Percentiles rank a stretch among this genome's conserved stretches.
phyloP scores from a whole-genome alignment of 2,797 vertebrate species.

The Hippocampus kuda region DNA sequence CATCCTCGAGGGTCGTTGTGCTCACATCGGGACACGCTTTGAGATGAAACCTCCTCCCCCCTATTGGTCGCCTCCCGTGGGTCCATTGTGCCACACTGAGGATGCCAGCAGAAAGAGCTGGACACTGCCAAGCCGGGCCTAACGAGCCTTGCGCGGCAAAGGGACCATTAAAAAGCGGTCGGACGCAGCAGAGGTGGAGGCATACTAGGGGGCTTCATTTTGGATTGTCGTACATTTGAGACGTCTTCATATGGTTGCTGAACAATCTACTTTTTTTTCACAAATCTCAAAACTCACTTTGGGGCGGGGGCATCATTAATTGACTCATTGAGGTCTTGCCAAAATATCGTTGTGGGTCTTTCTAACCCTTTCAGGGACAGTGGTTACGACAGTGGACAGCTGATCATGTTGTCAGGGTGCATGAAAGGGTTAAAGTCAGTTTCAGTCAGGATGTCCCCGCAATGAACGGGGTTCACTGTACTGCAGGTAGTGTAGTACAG shows the following conservation, averaged over 20 bases:
- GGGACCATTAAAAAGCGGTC: conserved; percentile 55
- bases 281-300: too few species aligned
- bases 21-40: conserved; percentile 54
- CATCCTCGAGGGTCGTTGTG: conserved; percentile 63
- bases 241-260: neutral
- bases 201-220: conserved; percentile 25
- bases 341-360: too few species aligned
- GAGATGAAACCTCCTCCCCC: conserved; percentile 41
- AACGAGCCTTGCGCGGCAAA: conserved; percentile 48
- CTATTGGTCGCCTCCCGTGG: conserved; percentile 60
- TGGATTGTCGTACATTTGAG: neutral
- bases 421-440: too few species aligned
- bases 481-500: neutral
- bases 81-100: conserved; percentile 58
- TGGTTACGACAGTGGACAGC: too few species aligned
- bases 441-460: too few species aligned
- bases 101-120: conserved; percentile 51
- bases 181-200: conserved; percentile 43
- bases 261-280: neutral
- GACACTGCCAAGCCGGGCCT: conserved; percentile 57
- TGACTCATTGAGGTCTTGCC: too few species aligned
- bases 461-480: too few species aligned
- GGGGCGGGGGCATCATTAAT: too few species aligned
- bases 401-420: too few species aligned
- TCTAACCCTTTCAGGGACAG: too few species aligned